Base-by-base conservation (phyloP, 2,113 vertebrate genomes). In the Thymallus thymallus region DNA sequence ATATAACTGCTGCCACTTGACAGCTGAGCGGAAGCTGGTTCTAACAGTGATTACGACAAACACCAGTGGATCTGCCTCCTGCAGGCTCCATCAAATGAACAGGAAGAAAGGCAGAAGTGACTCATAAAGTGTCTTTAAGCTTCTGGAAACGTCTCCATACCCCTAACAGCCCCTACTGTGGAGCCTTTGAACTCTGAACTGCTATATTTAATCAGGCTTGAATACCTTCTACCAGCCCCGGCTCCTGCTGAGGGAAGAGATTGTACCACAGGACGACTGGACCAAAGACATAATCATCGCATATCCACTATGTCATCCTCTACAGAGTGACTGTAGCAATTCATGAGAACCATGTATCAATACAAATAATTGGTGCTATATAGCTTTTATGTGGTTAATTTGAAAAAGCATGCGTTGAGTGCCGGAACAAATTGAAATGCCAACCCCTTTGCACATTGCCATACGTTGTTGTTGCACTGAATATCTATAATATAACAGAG, bases 131-230 rank as follows among this genome's bases (percentile, higher is more conserved):
- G 64, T 89, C 86, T 82, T 79, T 88, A 91, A 89, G 81, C 85
- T 89, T 81, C 85, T 84, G 84, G 79, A 88, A 89, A 88, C 88
- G 84, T 90, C 89, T 91, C 84, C 82, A 90, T 62, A 66, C 82
- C 60, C 80, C 74, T 76, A 83, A 80, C 85, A 73, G 86, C 84
- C 76, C 87, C 88, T 76, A 87, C 88, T 84, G 85, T 70, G 85
- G 83, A 78, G 87, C 78, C 88, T 90, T 91, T 91, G 88, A 89
- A 91, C 89, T 90, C 75, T 65, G 79, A 88, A 88, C 85, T 85
- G 85, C 86, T 84, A 87, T 85, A 87, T 86, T 89, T 90, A 82
- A 91, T 88, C 88, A 87, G 84, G 85, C 75, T 48, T 80, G 85
- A 86, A 72, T 80, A 82, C 82, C 72, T 85, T 84, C 84, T 67